phyloP scores from a whole-genome alignment of 2,888 invertebrate genomes.

The Hemistola chrysoprasaria region DNA sequence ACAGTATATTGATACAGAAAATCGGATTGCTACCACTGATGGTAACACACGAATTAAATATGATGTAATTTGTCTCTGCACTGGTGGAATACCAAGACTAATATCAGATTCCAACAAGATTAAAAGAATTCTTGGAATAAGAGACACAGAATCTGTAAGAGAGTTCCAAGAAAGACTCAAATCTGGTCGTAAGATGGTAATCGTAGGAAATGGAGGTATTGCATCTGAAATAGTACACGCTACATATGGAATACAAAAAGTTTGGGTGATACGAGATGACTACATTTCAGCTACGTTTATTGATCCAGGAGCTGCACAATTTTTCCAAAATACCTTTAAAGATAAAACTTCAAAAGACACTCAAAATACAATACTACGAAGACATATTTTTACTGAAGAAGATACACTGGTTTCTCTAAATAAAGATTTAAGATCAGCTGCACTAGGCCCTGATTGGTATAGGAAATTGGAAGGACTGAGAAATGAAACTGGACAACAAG shows the following conservation, averaged over 20 bases:
- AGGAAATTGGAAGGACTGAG: slow-evolving; percentile 82
- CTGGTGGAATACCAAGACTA: slow-evolving; percentile 93
- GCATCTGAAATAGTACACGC: slow-evolving; percentile 98
- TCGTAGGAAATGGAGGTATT: slow-evolving; percentile 99
- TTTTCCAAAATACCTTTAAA: slow-evolving; percentile 85
- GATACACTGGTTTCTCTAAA: slow-evolving; percentile 59
- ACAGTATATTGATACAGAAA: slow-evolving; percentile 77
- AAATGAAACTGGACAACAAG: slow-evolving; percentile 72
- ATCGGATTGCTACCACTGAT: slow-evolving; percentile 80
- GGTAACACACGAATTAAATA: slow-evolving; percentile 84
- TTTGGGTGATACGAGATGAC: slow-evolving; percentile 97
- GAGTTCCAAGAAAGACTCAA: slow-evolving; percentile 87
- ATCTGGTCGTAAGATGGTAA: slow-evolving; percentile 86
- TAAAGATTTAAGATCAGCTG: slow-evolving; percentile 87
- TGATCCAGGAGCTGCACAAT: slow-evolving; percentile 97
- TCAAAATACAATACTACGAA: slow-evolving; percentile 69
- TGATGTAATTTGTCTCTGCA: slow-evolving; percentile 93
- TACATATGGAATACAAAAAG: slow-evolving; percentile 90
- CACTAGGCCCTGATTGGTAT: slow-evolving; percentile 99
- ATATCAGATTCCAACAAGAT: slow-evolving; percentile 82
- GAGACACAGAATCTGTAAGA: slow-evolving; percentile 96
- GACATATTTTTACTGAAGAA: slow-evolving; percentile 86
- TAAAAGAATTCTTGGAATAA: slow-evolving; percentile 90
- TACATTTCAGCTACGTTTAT: slow-evolving; percentile 97
- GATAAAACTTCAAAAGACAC: slow-evolving; percentile 35